Conservation (phyloP, 1,140 invertebrate genomes). For the Temnothorax longispinosus region DNA sequence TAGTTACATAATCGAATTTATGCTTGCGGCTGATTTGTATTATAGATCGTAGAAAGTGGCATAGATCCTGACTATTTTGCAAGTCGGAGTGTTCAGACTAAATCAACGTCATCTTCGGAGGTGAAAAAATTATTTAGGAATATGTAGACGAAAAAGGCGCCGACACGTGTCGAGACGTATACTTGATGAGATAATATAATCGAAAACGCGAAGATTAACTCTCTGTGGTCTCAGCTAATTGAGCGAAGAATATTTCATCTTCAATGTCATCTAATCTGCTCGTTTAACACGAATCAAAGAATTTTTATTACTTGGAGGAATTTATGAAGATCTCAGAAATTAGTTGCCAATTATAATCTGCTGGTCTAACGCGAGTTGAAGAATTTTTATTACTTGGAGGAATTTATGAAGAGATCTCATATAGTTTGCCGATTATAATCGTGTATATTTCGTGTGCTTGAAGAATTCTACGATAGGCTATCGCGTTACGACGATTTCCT, state of each 20-base stretch:
- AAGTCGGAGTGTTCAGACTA: not conserved
- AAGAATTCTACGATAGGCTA: not conserved
- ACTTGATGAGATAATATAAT: constrained; percentile 5
- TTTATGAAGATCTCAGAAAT: not conserved
- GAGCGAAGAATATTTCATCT: not conserved
- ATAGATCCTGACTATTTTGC: constrained; percentile 30
- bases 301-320: not conserved
- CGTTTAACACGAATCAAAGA: not conserved
- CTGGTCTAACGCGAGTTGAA: no score
- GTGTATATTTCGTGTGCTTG: not conserved
- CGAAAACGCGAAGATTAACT: not conserved
- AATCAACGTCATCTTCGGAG: not conserved
- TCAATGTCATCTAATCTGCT: not conserved
- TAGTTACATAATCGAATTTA: constrained; percentile 49
- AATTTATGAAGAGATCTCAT: not conserved
- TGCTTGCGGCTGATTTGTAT: constrained; percentile 25
- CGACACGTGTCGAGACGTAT: not conserved
- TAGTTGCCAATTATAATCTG: not conserved
- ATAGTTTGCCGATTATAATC: not conserved
- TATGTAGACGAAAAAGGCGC: not conserved
- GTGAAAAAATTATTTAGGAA: not conserved
- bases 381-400: not conserved
- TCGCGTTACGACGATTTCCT: not conserved
- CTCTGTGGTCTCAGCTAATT: not conserved
- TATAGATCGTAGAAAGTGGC: not conserved